Conservation (phyloP, 2,797 vertebrate species). For the Tapera naevia region DNA sequence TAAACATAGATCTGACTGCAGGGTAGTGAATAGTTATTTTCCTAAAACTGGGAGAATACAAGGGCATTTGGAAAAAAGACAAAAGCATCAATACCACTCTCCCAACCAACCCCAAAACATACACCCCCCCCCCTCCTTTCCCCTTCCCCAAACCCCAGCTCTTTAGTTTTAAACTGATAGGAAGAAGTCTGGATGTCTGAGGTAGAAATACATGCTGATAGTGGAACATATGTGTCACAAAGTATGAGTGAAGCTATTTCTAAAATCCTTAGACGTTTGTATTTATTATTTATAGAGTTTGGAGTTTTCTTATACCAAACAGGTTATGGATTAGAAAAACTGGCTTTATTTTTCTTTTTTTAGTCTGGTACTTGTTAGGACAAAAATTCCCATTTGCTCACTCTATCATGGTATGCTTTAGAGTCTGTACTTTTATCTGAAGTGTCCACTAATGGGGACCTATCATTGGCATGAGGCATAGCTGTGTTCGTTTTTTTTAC, state of each 20-base stretch:
- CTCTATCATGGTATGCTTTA: background rate
- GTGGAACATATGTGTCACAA: fast-evolving
- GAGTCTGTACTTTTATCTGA: background rate
- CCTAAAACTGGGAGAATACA: background rate
- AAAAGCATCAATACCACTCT: fast-evolving
- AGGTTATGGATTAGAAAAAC: background rate
- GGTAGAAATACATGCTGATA: fast-evolving
- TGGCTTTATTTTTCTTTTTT: background rate
- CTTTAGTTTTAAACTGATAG: background rate
- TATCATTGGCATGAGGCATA: background rate
- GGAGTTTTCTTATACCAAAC: background rate
- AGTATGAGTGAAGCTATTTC: background rate
- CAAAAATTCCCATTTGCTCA: background rate
- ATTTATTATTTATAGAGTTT: background rate
- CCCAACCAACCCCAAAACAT: fast-evolving
- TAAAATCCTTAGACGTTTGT: background rate
- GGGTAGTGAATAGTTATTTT: background rate
- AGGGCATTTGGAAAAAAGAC: background rate
- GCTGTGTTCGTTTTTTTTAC: background rate
- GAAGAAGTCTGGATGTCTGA: background rate
- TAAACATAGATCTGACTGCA: background rate
- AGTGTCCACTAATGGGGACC: background rate
- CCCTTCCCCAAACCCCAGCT: too few species aligned
- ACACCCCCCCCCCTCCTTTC: too few species aligned
- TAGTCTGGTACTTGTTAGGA: background rate